Evolutionary conservation across 2,888 invertebrate species (phyloP).

Genomic region (Odontocerum albicorne): DNA sequence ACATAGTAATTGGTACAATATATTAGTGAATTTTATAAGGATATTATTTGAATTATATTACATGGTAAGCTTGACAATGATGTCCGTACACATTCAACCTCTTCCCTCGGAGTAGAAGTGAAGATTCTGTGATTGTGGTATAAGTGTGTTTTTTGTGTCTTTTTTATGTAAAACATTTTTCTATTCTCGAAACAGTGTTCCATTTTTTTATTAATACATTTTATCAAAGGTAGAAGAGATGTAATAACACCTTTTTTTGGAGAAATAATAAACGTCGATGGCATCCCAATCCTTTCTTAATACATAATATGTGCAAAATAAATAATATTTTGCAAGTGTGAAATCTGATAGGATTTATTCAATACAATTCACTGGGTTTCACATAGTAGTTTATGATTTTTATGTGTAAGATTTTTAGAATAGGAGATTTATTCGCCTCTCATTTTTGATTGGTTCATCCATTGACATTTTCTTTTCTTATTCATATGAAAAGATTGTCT

Average conservation of each 20-base stretch:
- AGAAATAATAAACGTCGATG: not conserved
- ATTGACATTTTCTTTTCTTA: constrained; percentile 26
- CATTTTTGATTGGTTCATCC: constrained; percentile 25
- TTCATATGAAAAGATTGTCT: constrained; percentile 7
- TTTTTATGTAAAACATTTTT: constrained; percentile 10
- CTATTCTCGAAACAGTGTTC: constrained; percentile 3
- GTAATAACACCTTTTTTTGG: constrained; percentile 1
- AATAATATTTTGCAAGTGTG: not conserved
- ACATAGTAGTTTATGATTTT: constrained; percentile 33
- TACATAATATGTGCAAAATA: constrained; percentile 8
- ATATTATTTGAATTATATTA: constrained; percentile 17
- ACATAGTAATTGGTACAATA: constrained; percentile 16
- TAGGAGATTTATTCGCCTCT: constrained; percentile 30
- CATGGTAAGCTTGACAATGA: constrained; percentile 21
- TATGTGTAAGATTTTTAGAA: constrained; percentile 28
- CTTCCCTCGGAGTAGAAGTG: not conserved
- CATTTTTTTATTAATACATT: constrained; percentile 10
- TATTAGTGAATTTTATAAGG: constrained; percentile 16
- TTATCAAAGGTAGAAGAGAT: not conserved
- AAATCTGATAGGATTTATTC: constrained; percentile 5
- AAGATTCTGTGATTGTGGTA: constrained; percentile 13
- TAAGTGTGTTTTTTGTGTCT: constrained; percentile 18
- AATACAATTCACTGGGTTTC: constrained; percentile 9
- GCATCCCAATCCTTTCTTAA: not conserved
- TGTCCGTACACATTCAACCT: constrained; percentile 1